phyloP scores from a whole-genome alignment of 1,140 invertebrate genomes.

The Diachasmimorpha longicaudata region DNA sequence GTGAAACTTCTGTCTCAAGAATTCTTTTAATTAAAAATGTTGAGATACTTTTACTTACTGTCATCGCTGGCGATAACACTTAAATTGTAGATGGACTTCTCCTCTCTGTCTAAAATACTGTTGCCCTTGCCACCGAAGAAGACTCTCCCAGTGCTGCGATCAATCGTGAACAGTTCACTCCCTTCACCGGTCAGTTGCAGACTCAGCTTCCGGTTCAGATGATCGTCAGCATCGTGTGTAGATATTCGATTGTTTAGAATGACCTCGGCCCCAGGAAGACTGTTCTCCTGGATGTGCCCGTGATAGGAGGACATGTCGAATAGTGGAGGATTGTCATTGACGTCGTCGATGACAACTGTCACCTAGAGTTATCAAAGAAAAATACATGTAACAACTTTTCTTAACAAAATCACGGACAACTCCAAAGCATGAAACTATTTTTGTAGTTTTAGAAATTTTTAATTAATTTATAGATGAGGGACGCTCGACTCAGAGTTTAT shows the following conservation, averaged over 20 bases:
- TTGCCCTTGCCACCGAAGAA: constrained; percentile 65
- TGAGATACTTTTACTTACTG: constrained; percentile 41
- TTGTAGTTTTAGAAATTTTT: too few relatives aligned
- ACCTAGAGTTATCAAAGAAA: constrained; percentile 56
- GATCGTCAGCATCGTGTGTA: constrained; percentile 80
- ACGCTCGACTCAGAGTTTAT: background rate
- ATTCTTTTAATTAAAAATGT: too few relatives aligned
- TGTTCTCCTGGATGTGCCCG: constrained; percentile 82
- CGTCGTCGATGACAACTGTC: constrained; percentile 81
- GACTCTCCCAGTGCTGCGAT: constrained; percentile 71
- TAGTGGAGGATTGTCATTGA: constrained; percentile 88
- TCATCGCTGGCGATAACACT: constrained; percentile 77
- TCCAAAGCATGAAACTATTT: too few relatives aligned
- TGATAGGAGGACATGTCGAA: constrained; percentile 77
- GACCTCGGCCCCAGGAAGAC: constrained; percentile 73
- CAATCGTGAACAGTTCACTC: constrained; percentile 77
- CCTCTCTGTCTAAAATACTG: constrained; percentile 73
- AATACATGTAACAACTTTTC: background rate
- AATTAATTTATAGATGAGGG: too few relatives aligned
- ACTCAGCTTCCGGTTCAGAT: constrained; percentile 76
- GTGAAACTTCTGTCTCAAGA: too few relatives aligned
- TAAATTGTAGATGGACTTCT: constrained; percentile 72
- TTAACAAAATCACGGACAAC: background rate
- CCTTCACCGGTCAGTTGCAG: constrained; percentile 72
- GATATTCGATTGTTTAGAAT: constrained; percentile 70